Conservation (phyloP, 2,888 invertebrate genomes). For the Allygus modestus region DNA sequence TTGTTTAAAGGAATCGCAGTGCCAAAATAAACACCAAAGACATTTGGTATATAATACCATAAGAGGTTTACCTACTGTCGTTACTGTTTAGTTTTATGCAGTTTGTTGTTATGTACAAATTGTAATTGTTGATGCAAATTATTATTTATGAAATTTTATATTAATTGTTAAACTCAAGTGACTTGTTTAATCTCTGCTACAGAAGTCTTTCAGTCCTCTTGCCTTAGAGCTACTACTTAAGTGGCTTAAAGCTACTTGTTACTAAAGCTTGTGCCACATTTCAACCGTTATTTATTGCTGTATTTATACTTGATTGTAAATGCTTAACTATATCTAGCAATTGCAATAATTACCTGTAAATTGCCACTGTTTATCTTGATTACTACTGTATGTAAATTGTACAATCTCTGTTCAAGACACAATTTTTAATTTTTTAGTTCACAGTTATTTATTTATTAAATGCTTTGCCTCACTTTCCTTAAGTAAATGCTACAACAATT, state of each 20-base stretch:
- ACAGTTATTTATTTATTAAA: too few species aligned
- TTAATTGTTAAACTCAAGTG: background rate
- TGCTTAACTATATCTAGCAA: too few species aligned
- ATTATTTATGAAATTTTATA: background rate
- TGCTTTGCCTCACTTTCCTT: too few species aligned
- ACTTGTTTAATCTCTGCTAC: slow-evolving; percentile 34
- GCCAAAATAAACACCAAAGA: too few species aligned
- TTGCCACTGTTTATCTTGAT: too few species aligned
- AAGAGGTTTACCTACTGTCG: background rate
- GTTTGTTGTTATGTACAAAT: background rate
- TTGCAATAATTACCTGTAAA: too few species aligned
- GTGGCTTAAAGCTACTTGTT: background rate
- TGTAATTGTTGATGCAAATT: background rate
- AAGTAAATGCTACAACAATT: too few species aligned
- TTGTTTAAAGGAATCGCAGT: too few species aligned
- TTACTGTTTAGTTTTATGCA: background rate
- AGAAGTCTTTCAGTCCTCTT: slow-evolving; percentile 1
- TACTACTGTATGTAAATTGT: too few species aligned
- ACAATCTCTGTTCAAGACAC: too few species aligned
- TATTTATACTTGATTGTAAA: background rate
- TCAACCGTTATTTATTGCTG: background rate
- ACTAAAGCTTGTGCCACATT: slow-evolving; percentile 10
- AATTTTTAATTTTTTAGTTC: too few species aligned
- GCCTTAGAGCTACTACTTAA: background rate
- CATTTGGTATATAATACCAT: background rate